Base-by-base conservation (phyloP, 2,888 invertebrate genomes). In the Colostygia pectinataria region DNA sequence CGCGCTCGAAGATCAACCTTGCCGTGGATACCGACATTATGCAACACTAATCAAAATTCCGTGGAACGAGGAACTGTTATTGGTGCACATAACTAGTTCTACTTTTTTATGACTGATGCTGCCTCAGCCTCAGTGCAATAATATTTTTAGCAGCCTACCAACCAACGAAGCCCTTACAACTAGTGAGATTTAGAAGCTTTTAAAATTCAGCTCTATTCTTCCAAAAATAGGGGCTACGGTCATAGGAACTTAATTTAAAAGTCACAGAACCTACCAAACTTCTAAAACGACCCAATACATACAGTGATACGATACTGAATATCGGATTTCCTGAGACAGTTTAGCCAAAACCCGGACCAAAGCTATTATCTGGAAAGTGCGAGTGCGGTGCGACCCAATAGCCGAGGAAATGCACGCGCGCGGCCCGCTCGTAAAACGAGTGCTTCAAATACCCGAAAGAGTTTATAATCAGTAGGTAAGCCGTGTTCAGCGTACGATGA, bases 11-110 rank as follows among this genome's bases (percentile, higher is more conserved):
- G 70, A 75, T 77, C 72, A 69, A 63, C 67, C 68, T 68, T 63
- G 65, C 66, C 53, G 57, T 62, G 59, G 61, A 62, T 60, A 65
- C 63, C 59, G 61, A 57, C 68, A 66, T 79, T 82, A 76, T 77
- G 75, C 73, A 76, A 77, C 66, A 73, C 71, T 75, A 78, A 84
- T 80, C 75, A 73, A 76, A 81, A 80, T 79, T 80, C 76, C 69
- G 66, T 71, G 71, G 67, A 76, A 66, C 63, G 45, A 66, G 57
- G 40, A 51, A 40, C 53, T 42, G 44, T 47, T 51, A 45, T 46
- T 41, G 40, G 14, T 27, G 33, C 24, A 39, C 33, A 47, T 46
- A 52, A 52, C 46, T 46, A 18, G 46, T 46, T 42, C 46, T 29
- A 34, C 24, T 41, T 33, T 36, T 29, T 9, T 28, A 13, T 10